A percentile compares a stretch with the other conserved stretches of the same genome.
Conservation (phyloP, 2,888 invertebrate genomes). For the Heliconius hortense region DNA sequence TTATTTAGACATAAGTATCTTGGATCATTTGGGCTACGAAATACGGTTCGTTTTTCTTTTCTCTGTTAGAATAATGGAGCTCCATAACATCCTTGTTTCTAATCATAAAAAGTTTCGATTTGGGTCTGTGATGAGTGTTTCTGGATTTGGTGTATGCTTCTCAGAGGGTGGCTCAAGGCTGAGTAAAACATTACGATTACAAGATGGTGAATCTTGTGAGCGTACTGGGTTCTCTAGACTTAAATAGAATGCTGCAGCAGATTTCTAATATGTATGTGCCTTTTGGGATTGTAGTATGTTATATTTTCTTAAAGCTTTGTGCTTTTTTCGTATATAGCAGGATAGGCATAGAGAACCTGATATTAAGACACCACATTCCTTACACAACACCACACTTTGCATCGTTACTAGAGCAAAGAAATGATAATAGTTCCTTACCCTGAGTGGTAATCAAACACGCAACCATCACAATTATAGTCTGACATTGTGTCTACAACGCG, state of each 20-base stretch:
- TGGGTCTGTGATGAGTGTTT: conserved; percentile 22
- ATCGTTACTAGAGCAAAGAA: not conserved
- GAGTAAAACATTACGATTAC: conserved; percentile 72
- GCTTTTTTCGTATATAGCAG: not conserved
- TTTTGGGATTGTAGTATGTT: conserved; percentile 63
- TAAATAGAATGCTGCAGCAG: conserved; percentile 66
- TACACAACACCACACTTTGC: not conserved
- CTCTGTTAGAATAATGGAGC: not conserved
- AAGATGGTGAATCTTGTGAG: conserved; percentile 59
- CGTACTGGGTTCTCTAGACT: conserved; percentile 77
- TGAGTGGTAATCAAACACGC: not conserved
- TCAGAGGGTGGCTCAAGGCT: conserved; percentile 64
- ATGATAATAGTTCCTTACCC: not conserved
- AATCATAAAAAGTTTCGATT: conserved; percentile 22
- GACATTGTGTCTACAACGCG: no score
- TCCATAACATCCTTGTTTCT: not conserved
- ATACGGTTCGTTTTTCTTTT: no score
- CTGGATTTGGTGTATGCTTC: conserved; percentile 49
- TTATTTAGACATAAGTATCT: no score
- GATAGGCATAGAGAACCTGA: not conserved
- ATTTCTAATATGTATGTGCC: conserved; percentile 64
- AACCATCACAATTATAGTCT: not conserved
- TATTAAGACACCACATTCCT: not conserved
- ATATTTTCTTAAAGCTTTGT: not conserved
- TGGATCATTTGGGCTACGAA: no score